Evolutionary conservation across 1,140 invertebrate genomes (phyloP), one percentile per base, ranked within the genome.

Genomic region (Drosophila pseudoobscura): DNA sequence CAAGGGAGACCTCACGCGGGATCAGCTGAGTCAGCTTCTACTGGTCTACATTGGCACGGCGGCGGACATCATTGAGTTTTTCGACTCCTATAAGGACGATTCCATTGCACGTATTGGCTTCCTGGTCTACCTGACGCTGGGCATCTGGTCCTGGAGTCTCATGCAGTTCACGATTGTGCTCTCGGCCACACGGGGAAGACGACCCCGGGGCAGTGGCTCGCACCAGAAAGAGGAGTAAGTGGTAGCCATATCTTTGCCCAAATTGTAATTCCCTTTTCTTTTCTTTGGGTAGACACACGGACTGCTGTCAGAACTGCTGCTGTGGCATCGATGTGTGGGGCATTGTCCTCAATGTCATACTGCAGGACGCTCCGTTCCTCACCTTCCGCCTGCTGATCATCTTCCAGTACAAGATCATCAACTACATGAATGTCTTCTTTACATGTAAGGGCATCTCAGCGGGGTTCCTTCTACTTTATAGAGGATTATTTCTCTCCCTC

Each of bases 61-160:
- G 0, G 97, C 97, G 0, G 98, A 99, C 90, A 99, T 99, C 60
- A 97, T 98, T 29, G 97, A 99, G 91, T 98, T 99, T 91, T 98
- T 98, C 91, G 97, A 98, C 90, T 97, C 97, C 0, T 98, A 98
- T 92, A 97, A 97, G 92, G 96, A 97, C 78, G 95, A 96, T 51
- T 95, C 94, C 69, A 95, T 97, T 31, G 95, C 95, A 0, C 92
- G 93, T 0, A 95, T 96, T 75, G 94, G 94, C 2, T 92, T 96
- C 4, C 92, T 97, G 3, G 96, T 96, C 0, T 93, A 95, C 31
- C 92, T 97, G 0, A 97, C 96, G 0, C 92, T 97, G 64, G 95
- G 95, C 0, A 97, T 97, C 60, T 97, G 96, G 96, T 96, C 97
- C 1, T 96, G 97, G 96, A 97, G 96, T 39, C 92, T 98, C 13